Base-by-base conservation (phyloP, 2,888 invertebrate species). In the Isoperla grammatica region DNA sequence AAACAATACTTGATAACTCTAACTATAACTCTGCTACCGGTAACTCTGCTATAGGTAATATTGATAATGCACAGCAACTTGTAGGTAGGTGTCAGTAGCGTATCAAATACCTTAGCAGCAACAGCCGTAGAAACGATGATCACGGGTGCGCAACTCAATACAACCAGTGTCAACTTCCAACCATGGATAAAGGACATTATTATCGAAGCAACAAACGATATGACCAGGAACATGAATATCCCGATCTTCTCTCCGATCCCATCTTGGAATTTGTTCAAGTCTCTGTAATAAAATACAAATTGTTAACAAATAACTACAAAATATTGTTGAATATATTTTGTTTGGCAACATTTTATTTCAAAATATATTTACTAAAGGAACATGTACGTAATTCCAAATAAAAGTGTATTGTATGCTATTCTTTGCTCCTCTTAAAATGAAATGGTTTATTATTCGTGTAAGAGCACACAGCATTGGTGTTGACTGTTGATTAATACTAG, bases 191-290 rank as follows among this genome's bases (percentile, higher is more conserved):
- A 75, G 0, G 76, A 77, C 57, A 74, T 71, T 37, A 72, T 68
- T 29, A 77, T 67, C 1, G 75, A 74, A 15, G 72, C 66, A 2
- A 78, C 35, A 59, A 73, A 73, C 1, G 72, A 69, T 4, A 72
- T 65, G 13, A 74, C 64, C 67, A 74, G 74, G 64, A 74, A 75
- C 17, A 75, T 64, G 61, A 75, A 72, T 23, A 73, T 69, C 1
- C 75, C 75, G 40, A 77, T 65, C 66, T 78, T 78, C 65, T 78
- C 78, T 3, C 78, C 77, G 6, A 77, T 74, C 5, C 77, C 78
- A 48, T 74, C 75, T 65, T 76, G 74, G 42, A 78, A 71, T 66
- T 69, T 70, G 12, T 66, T 63, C 20, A 69, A 59, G 60, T 67
- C 65, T 48, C 68, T 68, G 61, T 0, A 64, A 61, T 53, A n/a